Base-by-base conservation (phyloP, 2,888 invertebrate genomes). In the Napeogenes sylphis region DNA sequence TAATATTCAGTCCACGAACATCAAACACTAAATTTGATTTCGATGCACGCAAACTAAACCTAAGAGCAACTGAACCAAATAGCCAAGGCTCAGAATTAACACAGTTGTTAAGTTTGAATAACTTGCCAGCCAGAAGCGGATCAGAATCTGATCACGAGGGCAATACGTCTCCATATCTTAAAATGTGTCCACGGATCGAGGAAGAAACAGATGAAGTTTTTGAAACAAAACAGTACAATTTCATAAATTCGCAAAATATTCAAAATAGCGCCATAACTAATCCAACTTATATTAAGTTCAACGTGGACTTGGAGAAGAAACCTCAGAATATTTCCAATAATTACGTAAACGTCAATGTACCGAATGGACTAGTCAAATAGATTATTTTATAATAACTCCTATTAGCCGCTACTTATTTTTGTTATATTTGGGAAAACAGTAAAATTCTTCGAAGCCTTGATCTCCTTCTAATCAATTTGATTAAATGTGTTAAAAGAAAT, bases 1-100 rank as follows among this genome's bases (percentile, higher is more conserved):
- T 78, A 42, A 89, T 92, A 73, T 93, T 93, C 79, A 93, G 92
- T 75, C 93, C 93, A 2, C 85, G 92, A 64, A 70, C 80, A 2
- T 77, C 78, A 3, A 80, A 80, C 4, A 82, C 84, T 3, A 86
- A 89, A 65, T 93, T 93, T 71, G 87, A 91, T 69, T 93, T 94
- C 73, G 88, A 90, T 58, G 71, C 84, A 32, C 81, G 79, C 42
- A 83, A 80, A 71, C 75, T 83, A 57, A 82, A 83, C 68, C 70
- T 78, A 0, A 78, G 78, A 60, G 71, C 67, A 8, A 76, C 83
- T 0, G 83, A 77, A 71, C 81, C 71, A 51, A 80, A 77, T 60
- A 79, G 73, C 55, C 77, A 82, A 57, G 85, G 84, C 1, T 83
- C 85, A 1, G 92, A 93, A 72, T 71, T 90, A 47, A 84, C 92